A percentile compares a stretch with the other conserved stretches of the same genome.
Evolutionary conservation across 2,113 vertebrate species (phyloP).

Genomic region (Elachura formosa): DNA sequence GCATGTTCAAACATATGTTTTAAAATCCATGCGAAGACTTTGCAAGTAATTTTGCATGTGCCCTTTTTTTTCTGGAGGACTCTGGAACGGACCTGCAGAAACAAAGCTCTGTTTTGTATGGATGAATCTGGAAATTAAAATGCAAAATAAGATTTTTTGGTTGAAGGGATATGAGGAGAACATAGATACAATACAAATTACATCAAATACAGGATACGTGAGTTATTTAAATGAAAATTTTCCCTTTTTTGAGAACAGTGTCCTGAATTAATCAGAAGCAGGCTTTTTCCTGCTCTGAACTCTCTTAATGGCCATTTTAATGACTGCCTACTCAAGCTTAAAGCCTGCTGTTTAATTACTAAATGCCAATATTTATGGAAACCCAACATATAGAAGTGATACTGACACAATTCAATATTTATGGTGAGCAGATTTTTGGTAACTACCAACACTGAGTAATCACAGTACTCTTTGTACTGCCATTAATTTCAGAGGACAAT

Average conservation of each 20-base stretch:
- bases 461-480: not conserved
- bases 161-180: not conserved
- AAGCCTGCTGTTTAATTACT: not conserved
- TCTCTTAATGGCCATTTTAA: not conserved
- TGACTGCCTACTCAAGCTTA: not conserved
- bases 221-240: not conserved
- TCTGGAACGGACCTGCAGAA: not conserved
- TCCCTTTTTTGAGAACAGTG: not conserved
- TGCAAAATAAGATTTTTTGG: not conserved
- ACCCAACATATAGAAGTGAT: not conserved
- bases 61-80: not conserved
- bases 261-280: not conserved
- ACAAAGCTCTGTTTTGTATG: accelerated
- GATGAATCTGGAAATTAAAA: not conserved
- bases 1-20: not conserved
- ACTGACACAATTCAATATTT: not conserved
- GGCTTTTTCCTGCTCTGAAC: not conserved
- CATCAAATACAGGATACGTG: not conserved
- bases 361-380: not conserved
- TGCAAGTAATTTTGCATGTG: not conserved
- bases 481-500: not conserved
- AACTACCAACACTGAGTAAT: not conserved
- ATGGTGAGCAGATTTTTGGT: not conserved
- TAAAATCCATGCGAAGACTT: not conserved
- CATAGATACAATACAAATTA: not conserved